phyloP scores from a whole-genome alignment of 2,113 vertebrate genomes.

The Junco hyemalis region DNA sequence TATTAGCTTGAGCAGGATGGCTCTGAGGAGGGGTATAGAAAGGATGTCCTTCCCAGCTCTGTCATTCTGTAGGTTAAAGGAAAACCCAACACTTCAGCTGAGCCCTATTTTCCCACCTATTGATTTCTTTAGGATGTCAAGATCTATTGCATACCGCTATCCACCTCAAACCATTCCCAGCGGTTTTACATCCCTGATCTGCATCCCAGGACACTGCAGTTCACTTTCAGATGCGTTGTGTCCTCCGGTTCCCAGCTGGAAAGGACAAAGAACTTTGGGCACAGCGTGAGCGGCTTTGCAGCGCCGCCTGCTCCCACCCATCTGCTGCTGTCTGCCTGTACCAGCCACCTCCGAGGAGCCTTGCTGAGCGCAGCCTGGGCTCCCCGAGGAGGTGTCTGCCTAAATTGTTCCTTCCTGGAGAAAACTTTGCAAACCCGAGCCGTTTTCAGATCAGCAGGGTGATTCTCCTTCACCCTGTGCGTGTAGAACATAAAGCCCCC shows the following conservation, averaged over 20 bases:
- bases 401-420: neutral
- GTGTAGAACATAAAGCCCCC: neutral
- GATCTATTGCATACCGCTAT: neutral
- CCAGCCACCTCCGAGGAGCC: neutral
- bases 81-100: neutral
- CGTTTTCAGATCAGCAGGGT: neutral
- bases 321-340: neutral
- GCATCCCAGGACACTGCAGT: neutral
- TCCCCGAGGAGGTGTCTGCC: neutral
- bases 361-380: neutral
- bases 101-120: neutral
- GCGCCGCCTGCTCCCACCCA: constrained; percentile 3
- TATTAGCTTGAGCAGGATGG: neutral
- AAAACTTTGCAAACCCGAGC: neutral
- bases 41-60: neutral
- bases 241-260: neutral
- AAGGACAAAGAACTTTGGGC: constrained; percentile 58
- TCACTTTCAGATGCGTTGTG: neutral
- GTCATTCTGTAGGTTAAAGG: neutral
- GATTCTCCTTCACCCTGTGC: neutral
- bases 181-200: neutral
- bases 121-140: neutral
- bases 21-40: neutral
- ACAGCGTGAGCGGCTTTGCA: neutral
- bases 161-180: rapidly evolving